Base-by-base conservation (phyloP, 2,797 vertebrate species). In the Gymnothorax reevesii region DNA sequence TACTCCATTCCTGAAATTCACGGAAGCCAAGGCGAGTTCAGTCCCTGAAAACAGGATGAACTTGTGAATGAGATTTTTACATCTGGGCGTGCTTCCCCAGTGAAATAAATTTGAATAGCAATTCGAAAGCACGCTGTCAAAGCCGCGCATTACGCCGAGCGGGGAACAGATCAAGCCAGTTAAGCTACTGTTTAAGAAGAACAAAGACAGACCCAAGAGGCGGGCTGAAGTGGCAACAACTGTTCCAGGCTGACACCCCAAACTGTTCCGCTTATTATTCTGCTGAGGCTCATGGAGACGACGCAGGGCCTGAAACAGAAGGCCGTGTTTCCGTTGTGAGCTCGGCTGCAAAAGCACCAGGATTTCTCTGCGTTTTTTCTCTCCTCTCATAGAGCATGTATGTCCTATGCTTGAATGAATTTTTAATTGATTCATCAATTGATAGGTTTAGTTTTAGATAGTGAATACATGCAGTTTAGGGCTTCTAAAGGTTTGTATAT, bases 11-110 rank as follows among this genome's bases (percentile, higher is more conserved):
- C 90, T 89, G 87, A 93, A 77, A 94, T 92, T 94, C 93, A 93
- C 90, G 90, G 91, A 92, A 91, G 92, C 90, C 90, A 94, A 92
- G 94, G 92, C 92, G 94, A 91, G 92, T 84, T 91, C 93, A 93
- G 93, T 93, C 92, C 90, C 90, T 85, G 88, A 88, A 87, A 93
- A 91, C 90, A 92, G 90, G 85, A 83, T 88, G 90, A 94, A 93
- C 92, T 92, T 94, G 93, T 92, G 93, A 95, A 93, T 94, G 93
- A 91, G 91, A 94, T 93, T 93, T 88, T 64, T 52, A 13, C 77
- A 4, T 86, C 82, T 88, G 33, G 59, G 83, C 60, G 54, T 55
- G 77, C 73, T 54, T 25, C 57, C 83, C 69, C 42, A 22, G 73
- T 83, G n/a, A 82, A 85, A 87, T 87, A 77, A 87, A 82, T 85